A percentile compares a stretch with the other conserved stretches of the same genome.
These are phyloP conservation scores for Manis crassicaudata DNA, from an alignment of 2,797 vertebrate genomes.

Conservation along the genomic window DNA sequence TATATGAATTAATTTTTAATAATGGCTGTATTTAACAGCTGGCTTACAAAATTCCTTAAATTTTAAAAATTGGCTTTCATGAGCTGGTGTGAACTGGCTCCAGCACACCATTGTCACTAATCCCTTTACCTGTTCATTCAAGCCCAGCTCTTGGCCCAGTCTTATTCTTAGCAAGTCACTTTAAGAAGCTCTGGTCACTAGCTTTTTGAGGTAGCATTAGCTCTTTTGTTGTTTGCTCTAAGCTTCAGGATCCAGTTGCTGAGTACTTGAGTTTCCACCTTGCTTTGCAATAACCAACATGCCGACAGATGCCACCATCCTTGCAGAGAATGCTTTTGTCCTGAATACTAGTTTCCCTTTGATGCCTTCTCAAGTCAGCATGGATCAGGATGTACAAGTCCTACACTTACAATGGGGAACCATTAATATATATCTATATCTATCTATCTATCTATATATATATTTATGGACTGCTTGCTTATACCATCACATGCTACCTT, in stretches of 20 bases:
- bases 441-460: too few relatives aligned
- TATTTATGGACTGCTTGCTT: too few relatives aligned
- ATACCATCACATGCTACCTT: neutral
- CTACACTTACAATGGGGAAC: neutral
- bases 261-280: neutral
- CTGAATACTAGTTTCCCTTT: neutral
- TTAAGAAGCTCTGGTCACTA: neutral
- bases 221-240: neutral
- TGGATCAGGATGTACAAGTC: neutral
- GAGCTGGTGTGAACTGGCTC: neutral
- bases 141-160: neutral
- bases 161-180: neutral
- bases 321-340: neutral
- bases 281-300: neutral
- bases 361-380: neutral
- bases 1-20: neutral
- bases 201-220: neutral
- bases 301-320: neutral
- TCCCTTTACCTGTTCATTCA: neutral
- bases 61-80: neutral
- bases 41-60: conserved; percentile 8
- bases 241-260: neutral
- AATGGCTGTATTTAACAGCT: neutral
- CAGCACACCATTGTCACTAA: neutral
- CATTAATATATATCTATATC: neutral